Conservation (phyloP, 2,888 invertebrate species). For the Alentia gelatinosa region DNA sequence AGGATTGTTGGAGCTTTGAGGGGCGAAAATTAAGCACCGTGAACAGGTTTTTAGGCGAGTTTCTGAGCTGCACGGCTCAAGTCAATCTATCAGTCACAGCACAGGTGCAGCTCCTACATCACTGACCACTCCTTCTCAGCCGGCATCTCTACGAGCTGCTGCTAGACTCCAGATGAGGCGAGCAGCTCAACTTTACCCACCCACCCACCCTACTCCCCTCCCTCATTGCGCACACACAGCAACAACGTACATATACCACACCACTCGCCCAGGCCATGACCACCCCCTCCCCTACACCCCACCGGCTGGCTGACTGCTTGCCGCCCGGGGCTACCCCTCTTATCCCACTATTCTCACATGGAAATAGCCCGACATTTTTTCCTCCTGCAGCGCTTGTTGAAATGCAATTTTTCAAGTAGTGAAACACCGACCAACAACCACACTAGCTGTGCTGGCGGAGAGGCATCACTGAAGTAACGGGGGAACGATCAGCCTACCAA, state of each 20-base stretch:
- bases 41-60: too few relatives aligned
- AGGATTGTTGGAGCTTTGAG: too few relatives aligned
- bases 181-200: not conserved
- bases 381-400: not conserved
- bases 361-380: not conserved
- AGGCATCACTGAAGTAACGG: too few relatives aligned
- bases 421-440: not conserved
- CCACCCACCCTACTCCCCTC: not conserved
- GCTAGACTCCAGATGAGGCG: not conserved
- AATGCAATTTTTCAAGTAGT: not conserved
- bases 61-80: not conserved
- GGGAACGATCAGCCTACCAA: too few relatives aligned
- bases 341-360: not conserved
- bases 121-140: conserved; percentile 22
- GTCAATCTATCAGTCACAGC: not conserved
- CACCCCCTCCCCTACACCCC: too few relatives aligned
- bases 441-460: too few relatives aligned
- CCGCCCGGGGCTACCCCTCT: not conserved
- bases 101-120: conserved; percentile 38
- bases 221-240: too few relatives aligned
- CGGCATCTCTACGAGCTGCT: not conserved
- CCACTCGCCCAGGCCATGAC: too few relatives aligned
- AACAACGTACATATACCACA: too few relatives aligned
- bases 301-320: not conserved
- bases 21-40: too few relatives aligned